Evolutionary conservation across 2,888 invertebrate species (phyloP).

Genomic region (Micropterix aruncella): DNA sequence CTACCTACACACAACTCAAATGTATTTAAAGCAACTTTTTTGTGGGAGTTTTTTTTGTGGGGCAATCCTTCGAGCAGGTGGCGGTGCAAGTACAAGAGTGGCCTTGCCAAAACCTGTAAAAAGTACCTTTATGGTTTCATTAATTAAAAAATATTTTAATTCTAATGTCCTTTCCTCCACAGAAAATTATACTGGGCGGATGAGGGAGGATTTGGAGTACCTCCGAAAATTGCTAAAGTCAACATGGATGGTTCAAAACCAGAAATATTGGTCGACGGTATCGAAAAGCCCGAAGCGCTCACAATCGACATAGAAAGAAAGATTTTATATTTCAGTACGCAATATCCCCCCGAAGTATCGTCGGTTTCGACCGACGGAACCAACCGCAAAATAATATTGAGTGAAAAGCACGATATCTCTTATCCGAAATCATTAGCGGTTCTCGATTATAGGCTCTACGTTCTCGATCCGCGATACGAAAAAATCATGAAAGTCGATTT

Average conservation of each 20-base stretch:
- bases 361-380: constrained; percentile 61
- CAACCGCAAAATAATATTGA: constrained; percentile 50
- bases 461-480: constrained; percentile 80
- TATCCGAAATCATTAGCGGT: constrained; percentile 72
- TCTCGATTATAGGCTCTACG: constrained; percentile 69
- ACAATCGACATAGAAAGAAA: constrained; percentile 73
- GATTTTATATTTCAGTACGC: constrained; percentile 78
- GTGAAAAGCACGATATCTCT: constrained; percentile 55
- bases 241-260: constrained; percentile 89
- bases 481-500: constrained; percentile 76
- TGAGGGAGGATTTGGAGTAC: constrained; percentile 81
- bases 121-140: constrained; percentile 2
- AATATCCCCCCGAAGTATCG: constrained; percentile 55
- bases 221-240: constrained; percentile 76
- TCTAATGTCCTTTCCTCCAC: constrained; percentile 14
- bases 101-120: no score
- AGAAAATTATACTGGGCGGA: constrained; percentile 92
- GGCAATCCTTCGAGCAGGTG: no score
- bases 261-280: constrained; percentile 51
- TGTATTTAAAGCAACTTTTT: no score
- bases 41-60: no score
- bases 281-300: constrained; percentile 70
- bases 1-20: no score
- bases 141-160: background rate
- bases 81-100: no score